phyloP scores from a whole-genome alignment of 2,113 vertebrate genomes.

The Prunella fulvescens region DNA sequence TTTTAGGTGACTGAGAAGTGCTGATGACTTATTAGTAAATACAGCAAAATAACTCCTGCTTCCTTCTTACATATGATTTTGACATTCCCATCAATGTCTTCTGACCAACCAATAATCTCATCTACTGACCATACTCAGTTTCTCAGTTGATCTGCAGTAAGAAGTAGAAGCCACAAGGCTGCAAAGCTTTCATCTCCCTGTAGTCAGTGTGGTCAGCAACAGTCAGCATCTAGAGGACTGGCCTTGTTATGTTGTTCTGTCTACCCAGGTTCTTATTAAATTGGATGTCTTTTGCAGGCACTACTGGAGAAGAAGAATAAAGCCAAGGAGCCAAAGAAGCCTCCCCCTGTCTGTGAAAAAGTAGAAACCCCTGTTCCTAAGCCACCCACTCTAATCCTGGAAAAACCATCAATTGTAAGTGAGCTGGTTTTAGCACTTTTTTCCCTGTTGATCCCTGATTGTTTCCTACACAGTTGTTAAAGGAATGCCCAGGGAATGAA shows the following conservation, averaged over 20 bases:
- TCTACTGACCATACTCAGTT: neutral
- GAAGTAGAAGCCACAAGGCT: neutral
- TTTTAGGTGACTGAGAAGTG: neutral
- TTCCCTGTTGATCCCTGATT: neutral
- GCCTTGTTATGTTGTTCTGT: neutral
- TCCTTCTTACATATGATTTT: neutral
- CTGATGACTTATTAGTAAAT: neutral
- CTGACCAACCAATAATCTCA: neutral
- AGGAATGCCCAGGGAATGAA: neutral
- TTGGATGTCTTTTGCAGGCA: conserved; percentile 64
- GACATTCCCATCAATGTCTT: neutral
- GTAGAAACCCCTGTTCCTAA: conserved; percentile 71
- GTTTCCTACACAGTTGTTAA: neutral
- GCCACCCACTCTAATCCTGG: conserved; percentile 79
- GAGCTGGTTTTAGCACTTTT: neutral
- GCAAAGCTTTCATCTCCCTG: neutral
- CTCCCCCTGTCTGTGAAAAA: conserved; percentile 71
- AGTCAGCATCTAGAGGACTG: neutral
- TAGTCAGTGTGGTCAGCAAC: neutral
- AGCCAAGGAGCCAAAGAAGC: conserved; percentile 55
- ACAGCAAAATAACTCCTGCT: neutral
- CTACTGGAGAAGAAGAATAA: conserved; percentile 71
- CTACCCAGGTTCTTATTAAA: neutral
- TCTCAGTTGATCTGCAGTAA: neutral
- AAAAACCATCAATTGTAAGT: conserved; percentile 77